Evolutionary conservation across 2,888 invertebrate species (phyloP).

Genomic region (Toxonevra muliebris): DNA sequence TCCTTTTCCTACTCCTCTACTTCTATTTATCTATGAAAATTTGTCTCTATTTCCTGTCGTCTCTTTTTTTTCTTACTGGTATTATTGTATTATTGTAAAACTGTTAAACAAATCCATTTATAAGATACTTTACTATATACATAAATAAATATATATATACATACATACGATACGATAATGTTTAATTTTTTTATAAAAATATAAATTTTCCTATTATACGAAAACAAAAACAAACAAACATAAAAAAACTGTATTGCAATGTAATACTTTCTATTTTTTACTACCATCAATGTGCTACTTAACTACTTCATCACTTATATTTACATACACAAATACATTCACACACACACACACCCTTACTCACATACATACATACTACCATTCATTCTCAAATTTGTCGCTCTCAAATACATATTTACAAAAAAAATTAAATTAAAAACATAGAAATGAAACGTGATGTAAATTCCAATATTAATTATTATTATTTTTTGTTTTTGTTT

Average conservation of each 20-base stretch:
- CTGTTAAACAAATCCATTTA: background rate
- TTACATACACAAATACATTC: conserved; percentile 27
- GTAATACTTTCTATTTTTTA: conserved; percentile 34
- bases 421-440: no score
- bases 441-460: no score
- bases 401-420: no score
- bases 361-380: background rate
- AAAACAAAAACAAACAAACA: conserved; percentile 23
- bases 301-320: conserved; percentile 18
- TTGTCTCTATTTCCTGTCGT: background rate
- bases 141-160: conserved; percentile 24
- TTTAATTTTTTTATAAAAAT: conserved; percentile 32
- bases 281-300: conserved; percentile 15
- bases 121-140: conserved; percentile 2
- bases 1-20: background rate
- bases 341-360: background rate
- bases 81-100: background rate
- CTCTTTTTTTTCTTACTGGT: no score
- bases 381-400: no score
- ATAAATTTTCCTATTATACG: conserved; percentile 31
- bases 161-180: conserved; percentile 35
- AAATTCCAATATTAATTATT: no score
- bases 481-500: no score
- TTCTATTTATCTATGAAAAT: conserved; percentile 1
- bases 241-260: conserved; percentile 37